phyloP scores from a whole-genome alignment of 2,888 invertebrate species.

The Craniophora ligustri region DNA sequence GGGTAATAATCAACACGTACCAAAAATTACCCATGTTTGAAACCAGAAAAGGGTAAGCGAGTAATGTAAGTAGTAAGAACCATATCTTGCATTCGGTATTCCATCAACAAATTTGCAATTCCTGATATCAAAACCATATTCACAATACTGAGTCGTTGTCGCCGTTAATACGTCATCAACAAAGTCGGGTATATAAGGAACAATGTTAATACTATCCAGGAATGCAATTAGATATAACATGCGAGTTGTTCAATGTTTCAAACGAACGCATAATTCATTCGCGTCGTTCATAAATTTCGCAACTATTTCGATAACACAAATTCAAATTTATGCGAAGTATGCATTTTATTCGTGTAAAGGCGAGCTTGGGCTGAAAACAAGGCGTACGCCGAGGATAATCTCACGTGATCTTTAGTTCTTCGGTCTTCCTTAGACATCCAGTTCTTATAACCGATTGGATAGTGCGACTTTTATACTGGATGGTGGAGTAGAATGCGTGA shows the following conservation, averaged over 20 bases:
- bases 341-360: slow-evolving; percentile 81
- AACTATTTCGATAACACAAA: slow-evolving; percentile 86
- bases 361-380: slow-evolving; percentile 76
- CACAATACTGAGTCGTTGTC: too few relatives aligned
- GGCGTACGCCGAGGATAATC: slow-evolving; percentile 68
- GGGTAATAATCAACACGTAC: too few relatives aligned
- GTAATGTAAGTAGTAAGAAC: neutral
- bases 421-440: slow-evolving; percentile 63
- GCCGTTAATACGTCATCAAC: slow-evolving; percentile 21
- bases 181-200: slow-evolving; percentile 24
- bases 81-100: too few relatives aligned
- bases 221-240: slow-evolving; percentile 72
- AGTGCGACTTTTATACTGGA: slow-evolving; percentile 10
- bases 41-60: too few relatives aligned
- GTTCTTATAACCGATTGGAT: slow-evolving; percentile 42
- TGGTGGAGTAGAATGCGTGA: slow-evolving; percentile 4
- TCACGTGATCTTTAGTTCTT: slow-evolving; percentile 78
- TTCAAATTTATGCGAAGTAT: slow-evolving; percentile 84
- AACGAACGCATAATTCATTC: slow-evolving; percentile 74
- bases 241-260: slow-evolving; percentile 68
- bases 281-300: slow-evolving; percentile 78
- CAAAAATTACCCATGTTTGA: too few relatives aligned
- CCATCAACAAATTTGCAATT: neutral
- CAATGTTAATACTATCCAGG: slow-evolving; percentile 58
- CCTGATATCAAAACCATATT: too few relatives aligned